Base-by-base conservation (phyloP, 2,888 invertebrate species). In the Vesta saturnalis region DNA sequence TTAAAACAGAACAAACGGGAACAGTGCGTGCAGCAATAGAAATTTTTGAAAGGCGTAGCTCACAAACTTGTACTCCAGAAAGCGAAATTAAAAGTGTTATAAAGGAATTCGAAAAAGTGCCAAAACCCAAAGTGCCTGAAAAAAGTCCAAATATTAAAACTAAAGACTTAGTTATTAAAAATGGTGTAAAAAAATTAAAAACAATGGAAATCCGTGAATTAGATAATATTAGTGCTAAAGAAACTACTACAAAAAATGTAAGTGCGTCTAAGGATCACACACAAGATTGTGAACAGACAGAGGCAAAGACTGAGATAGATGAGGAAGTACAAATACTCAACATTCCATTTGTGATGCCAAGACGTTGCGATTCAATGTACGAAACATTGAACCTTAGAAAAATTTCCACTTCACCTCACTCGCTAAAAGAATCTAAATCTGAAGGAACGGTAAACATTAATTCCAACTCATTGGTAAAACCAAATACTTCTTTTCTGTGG, bases 401-500 rank as follows among this genome's bases (percentile, higher is more conserved):
- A 71, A 69, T 72, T 43, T 72, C 73, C n/a, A 67, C 74, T 2
- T 46, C 61, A 6, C 15, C 60, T 56, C 22, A 23, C 8, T 23
- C 23, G 63, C 8, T 77, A 77, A 71, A 59, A 55, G 15, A 62
- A 12, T 18, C 74, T 1, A 73, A 69, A 67, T 76, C 73, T 0
- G 77, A 73, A 35, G 73, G 74, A 60, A 64, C 43, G 30, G 23
- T 57, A 18, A 14, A 16, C 10, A 19, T 61, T 15, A 16, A 19
- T 43, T 10, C 47, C 12, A 60, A 66, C 18, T 19, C 60, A 0
- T 8, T 19, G 12, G 85, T 89, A 63, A 85, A 87, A 74, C 90
- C 91, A 1, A 91, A 91, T 77, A 87, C 86, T 72, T 91, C 91
- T 2, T 91, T 91, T 81, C 82, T 91, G 39, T 91, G 90, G 87